phyloP scores from a whole-genome alignment of 2,113 vertebrate species.

The Noturus placidus region DNA sequence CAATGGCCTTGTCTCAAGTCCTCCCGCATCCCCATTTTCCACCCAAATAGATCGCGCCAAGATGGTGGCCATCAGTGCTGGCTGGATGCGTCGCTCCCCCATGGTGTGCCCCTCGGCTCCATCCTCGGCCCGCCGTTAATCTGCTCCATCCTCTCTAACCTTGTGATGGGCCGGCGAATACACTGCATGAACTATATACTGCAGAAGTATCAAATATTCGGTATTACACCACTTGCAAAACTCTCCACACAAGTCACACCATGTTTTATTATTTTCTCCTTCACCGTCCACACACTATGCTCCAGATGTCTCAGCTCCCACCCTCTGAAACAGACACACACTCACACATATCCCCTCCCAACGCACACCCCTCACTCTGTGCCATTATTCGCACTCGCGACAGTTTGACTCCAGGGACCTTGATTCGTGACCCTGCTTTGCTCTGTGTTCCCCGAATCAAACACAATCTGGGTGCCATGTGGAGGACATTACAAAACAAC shows the following conservation, averaged over 20 bases:
- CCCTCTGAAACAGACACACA: slow-evolving; percentile 11
- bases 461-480: slow-evolving; percentile 45
- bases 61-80: slow-evolving; percentile 45
- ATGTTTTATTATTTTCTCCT: not conserved
- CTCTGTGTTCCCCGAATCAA: slow-evolving; percentile 18
- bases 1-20: slow-evolving; percentile 67
- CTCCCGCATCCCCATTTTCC: slow-evolving; percentile 67
- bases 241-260: not conserved
- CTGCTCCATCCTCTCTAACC: slow-evolving; percentile 71
- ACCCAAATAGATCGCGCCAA: slow-evolving; percentile 58
- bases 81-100: slow-evolving; percentile 32
- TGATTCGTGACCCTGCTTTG: slow-evolving; percentile 40
- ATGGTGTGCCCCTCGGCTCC: slow-evolving; percentile 24
- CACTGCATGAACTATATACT: not conserved
- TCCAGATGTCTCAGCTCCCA: slow-evolving; percentile 45
- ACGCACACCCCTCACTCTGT: slow-evolving; percentile 33
- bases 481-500: slow-evolving; percentile 28
- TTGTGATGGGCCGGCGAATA: not conserved
- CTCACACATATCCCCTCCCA: slow-evolving; percentile 35
- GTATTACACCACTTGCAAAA: not conserved
- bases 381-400: slow-evolving; percentile 47
- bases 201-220: not conserved
- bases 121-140: slow-evolving; percentile 66
- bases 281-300: not conserved
- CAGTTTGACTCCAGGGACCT: slow-evolving; percentile 57